Percentiles rank a stretch among this genome's conserved stretches.
These are phyloP conservation scores for Bufo gargarizans DNA, from an alignment of 2,113 vertebrate species.

Conservation along the genomic window DNA sequence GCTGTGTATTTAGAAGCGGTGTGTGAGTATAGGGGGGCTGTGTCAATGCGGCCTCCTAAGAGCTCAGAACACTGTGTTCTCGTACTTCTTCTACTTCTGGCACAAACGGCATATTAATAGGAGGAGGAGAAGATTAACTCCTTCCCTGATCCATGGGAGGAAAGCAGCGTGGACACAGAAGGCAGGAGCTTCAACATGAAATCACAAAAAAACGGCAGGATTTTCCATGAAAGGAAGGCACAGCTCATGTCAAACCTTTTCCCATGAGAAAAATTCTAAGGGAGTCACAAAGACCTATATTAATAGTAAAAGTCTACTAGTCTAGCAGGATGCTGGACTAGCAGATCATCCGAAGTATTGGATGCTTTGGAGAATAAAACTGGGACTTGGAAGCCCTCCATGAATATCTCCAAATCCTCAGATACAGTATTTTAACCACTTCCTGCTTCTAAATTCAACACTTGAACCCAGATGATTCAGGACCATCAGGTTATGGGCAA, in stretches of 20 bases:
- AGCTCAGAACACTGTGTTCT: conserved; percentile 50
- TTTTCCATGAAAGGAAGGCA: conserved; percentile 2
- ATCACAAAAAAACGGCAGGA: not conserved
- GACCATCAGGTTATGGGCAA: too few relatives aligned
- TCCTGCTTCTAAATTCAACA: too few relatives aligned
- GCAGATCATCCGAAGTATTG: not conserved
- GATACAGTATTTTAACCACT: too few relatives aligned
- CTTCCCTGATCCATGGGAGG: conserved; percentile 8
- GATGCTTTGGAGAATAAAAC: not conserved
- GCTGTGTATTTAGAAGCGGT: conserved; percentile 11
- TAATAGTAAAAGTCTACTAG: not conserved
- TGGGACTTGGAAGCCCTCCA: not conserved
- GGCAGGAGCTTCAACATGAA: not conserved
- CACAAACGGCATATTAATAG: conserved; percentile 38
- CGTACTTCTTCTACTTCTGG: conserved; percentile 27
- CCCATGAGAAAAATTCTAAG: not conserved
- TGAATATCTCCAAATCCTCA: not conserved
- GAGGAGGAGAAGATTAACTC: conserved; percentile 46
- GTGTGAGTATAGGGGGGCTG: conserved; percentile 20
- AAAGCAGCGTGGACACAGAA: conserved; percentile 11
- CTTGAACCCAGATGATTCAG: too few relatives aligned
- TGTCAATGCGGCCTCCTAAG: conserved; percentile 27
- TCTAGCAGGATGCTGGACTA: not conserved
- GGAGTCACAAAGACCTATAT: not conserved
- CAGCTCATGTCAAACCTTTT: not conserved